Evolutionary conservation across 1,140 invertebrate species (phyloP), one percentile per base, ranked within the genome.

Genomic region (Danaus melanippus): DNA sequence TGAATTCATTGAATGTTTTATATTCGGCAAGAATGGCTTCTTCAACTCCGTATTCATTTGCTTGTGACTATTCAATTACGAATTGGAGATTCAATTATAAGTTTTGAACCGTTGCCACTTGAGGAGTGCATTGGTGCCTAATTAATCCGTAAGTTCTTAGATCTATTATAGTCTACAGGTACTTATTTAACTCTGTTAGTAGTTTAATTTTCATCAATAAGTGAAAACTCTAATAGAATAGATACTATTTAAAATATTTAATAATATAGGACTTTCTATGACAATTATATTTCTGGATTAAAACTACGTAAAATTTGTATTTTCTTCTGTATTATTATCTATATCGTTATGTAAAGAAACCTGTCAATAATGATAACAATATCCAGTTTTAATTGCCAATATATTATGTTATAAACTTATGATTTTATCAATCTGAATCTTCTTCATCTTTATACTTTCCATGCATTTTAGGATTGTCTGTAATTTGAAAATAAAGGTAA

Each of bases 41-140:
- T 44, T n/a, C 43, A 56, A 63, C 62, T 65, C 58, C 64, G 60
- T 54, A 66, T 66, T 77, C 65, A 73, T 69, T 64, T 63, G 62
- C 74, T 67, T 75, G 74, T 71, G 73, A 74, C 72, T 70, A 69
- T 75, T 75, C 70, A 70, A 75, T 74, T 77, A 73, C 61, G 68
- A 64, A 77, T 69, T 77, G 64, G 58, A 63, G 62, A 74, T 75
- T 74, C 72, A 77, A 77, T 77, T 77, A 77, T 75, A 77, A 77
- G 74, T 77, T 77, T 74, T 60, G 66, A 77, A 67, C 63, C 58
- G 45, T 62, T 51, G 50, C 54, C 55, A 53, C 48, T 69, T 57
- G 48, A 72, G 63, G 65, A 68, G 69, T 67, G 64, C 63, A 62
- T 68, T 60, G 64, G 56, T 61, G 58, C 58, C 62, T 67, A 66